These are phyloP conservation scores for Protonibea diacanthus DNA, from an alignment of 2,797 vertebrate genomes.

Conservation along the genomic window DNA sequence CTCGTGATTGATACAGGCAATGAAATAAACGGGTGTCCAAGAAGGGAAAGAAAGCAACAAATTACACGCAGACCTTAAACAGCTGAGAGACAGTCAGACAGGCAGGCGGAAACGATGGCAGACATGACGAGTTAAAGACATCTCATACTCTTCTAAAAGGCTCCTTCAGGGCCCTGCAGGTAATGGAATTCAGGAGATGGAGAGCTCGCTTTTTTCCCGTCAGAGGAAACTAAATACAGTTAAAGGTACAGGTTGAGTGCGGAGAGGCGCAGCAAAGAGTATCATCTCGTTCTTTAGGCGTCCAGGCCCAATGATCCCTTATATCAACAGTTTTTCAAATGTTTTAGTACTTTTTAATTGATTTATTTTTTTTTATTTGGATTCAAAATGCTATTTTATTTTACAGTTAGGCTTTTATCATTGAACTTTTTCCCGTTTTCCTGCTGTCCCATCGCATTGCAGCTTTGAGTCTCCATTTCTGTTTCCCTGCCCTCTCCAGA, in stretches of 20 bases:
- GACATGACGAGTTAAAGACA: slow-evolving; percentile 45
- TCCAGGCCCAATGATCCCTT: background rate
- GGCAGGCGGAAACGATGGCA: slow-evolving; percentile 23
- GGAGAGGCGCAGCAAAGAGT: slow-evolving; percentile 5
- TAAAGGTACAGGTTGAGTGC: slow-evolving; percentile 21
- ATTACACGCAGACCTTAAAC: slow-evolving; percentile 17
- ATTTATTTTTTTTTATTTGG: too few relatives aligned
- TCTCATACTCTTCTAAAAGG: slow-evolving; percentile 29
- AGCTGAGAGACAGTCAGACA: slow-evolving; percentile 15
- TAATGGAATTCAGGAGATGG: slow-evolving; percentile 44
- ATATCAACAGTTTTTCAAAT: background rate
- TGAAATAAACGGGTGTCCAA: slow-evolving; percentile 23
- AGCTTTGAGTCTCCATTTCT: slow-evolving; percentile 18
- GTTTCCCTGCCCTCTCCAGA: slow-evolving; percentile 6
- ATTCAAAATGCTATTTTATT: background rate
- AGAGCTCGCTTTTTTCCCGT: slow-evolving; percentile 25
- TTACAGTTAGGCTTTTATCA: too few relatives aligned
- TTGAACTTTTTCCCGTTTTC: background rate
- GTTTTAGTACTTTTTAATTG: background rate
- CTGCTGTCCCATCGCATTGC: background rate
- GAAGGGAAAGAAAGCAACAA: slow-evolving; percentile 11
- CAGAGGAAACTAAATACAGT: slow-evolving; percentile 35
- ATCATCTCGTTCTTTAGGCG: background rate
- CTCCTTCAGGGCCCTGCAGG: slow-evolving; percentile 30
- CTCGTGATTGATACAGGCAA: background rate